phyloP scores from a whole-genome alignment of 2,797 vertebrate species.

The Diplodus sargus region DNA sequence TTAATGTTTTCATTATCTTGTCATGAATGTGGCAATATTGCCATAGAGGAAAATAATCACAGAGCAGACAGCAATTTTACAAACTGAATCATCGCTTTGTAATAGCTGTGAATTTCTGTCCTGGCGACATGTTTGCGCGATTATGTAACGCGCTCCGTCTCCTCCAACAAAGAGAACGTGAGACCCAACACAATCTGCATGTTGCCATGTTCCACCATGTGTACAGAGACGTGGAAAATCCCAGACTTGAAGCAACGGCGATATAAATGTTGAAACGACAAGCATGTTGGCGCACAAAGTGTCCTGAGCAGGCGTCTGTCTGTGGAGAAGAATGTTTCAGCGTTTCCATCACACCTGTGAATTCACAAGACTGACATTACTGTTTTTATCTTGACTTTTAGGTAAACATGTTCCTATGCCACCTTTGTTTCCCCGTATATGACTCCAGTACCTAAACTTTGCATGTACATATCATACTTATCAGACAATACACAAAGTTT shows the following conservation, averaged over 20 bases:
- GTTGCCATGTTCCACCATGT: slow-evolving; percentile 23
- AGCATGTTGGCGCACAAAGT: neutral
- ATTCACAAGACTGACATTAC: neutral
- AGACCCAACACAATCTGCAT: neutral
- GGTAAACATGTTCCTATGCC: too few relatives aligned
- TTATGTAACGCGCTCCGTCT: neutral
- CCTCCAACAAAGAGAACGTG: neutral
- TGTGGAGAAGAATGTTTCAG: neutral
- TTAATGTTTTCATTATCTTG: neutral
- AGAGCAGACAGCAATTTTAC: neutral
- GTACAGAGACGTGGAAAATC: slow-evolving; percentile 59
- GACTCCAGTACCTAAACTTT: too few relatives aligned
- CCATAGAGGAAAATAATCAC: neutral
- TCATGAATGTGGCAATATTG: neutral
- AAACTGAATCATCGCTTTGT: neutral
- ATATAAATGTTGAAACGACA: neutral
- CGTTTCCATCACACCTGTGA: neutral
- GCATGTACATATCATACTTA: too few relatives aligned
- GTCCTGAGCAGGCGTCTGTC: neutral
- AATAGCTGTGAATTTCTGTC: neutral
- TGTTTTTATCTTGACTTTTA: neutral
- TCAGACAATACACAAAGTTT: too few relatives aligned
- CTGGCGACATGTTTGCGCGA: too few relatives aligned
- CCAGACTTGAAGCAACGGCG: slow-evolving; percentile 43
- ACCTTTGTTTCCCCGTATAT: too few relatives aligned